phyloP scores from a whole-genome alignment of 2,888 invertebrate genomes.

The Prenolepis imparis region DNA sequence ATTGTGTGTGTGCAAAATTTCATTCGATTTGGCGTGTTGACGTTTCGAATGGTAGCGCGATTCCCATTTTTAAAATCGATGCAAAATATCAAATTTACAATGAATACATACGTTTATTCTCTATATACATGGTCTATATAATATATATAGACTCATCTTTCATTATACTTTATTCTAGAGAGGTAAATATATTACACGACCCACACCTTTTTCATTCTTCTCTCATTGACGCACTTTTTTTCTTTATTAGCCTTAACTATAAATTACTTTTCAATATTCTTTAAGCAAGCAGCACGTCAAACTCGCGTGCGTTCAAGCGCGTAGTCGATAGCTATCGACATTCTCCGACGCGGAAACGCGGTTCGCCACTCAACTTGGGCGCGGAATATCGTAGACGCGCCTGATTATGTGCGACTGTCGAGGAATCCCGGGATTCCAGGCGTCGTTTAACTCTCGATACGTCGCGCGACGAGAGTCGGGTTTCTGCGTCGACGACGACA shows the following conservation, averaged over 20 bases:
- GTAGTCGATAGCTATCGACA: conserved; percentile 66
- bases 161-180: not conserved
- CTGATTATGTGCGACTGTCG: conserved; percentile 68
- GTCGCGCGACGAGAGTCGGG: conserved; percentile 62
- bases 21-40: not conserved
- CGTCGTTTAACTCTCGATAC: conserved; percentile 68
- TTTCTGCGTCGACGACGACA: conserved; percentile 66
- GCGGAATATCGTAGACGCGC: conserved; percentile 57
- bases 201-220: not conserved
- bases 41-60: not conserved
- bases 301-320: conserved; percentile 31
- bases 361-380: conserved; percentile 53
- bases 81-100: not conserved
- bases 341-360: conserved; percentile 69
- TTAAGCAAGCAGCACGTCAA: conserved; percentile 23
- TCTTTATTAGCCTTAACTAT: conserved; percentile 13
- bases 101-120: not conserved
- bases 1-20: not conserved
- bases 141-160: not conserved
- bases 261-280: conserved; percentile 20
- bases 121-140: not conserved
- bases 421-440: conserved; percentile 65
- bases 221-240: not conserved
- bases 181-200: not conserved
- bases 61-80: not conserved